Evolutionary conservation across 2,113 vertebrate genomes (phyloP), one percentile per base, ranked within the genome.

Genomic region (Tenebrosternarchus preto): DNA sequence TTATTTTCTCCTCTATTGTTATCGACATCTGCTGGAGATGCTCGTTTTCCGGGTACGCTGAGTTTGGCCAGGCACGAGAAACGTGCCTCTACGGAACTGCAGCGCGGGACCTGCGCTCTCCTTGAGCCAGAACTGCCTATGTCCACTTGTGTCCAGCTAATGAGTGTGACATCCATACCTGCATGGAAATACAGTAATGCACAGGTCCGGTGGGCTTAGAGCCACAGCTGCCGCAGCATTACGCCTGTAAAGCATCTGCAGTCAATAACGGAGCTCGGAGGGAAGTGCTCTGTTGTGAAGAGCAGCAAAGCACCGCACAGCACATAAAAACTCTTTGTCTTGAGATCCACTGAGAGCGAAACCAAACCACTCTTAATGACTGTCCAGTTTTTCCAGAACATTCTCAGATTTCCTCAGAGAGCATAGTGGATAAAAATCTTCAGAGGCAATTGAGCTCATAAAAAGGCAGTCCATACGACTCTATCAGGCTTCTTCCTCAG

Each of bases 171-270:
- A 69, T n/a, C 25, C 22, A 57, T 20, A 33, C 55, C 73, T 53
- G 17, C 46, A 22, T 64, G n/a, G 43, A 76, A 22, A 15, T 46
- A 19, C 43, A 77, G 72, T 16, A 68, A 73, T 73, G 60, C 50
- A 77, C 43, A 56, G 27, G 39, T 19, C 68, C 25, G 74, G 70
- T 50, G 56, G 75, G 57, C 66, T 36, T 70, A 78, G 16, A 73
- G 68, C 68, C 69, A 53, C 29, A n/a, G n/a, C 43, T 9, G 75
- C 20, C 33, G 78, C 69, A 67, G 36, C 31, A 64, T 78, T 84
- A 19, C 5, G 16, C 56, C 64, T 20, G 25, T 75, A 75, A 75
- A 81, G 36, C 64, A 75, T 63, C 29, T 74, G 33, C 64, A 69
- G 68, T 77, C 64, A 70, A 81, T 81, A 75, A 74, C 29, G 61